These are phyloP conservation scores for Tyrannus savana DNA, from an alignment of 2,113 vertebrate genomes.

Conservation along the genomic window DNA sequence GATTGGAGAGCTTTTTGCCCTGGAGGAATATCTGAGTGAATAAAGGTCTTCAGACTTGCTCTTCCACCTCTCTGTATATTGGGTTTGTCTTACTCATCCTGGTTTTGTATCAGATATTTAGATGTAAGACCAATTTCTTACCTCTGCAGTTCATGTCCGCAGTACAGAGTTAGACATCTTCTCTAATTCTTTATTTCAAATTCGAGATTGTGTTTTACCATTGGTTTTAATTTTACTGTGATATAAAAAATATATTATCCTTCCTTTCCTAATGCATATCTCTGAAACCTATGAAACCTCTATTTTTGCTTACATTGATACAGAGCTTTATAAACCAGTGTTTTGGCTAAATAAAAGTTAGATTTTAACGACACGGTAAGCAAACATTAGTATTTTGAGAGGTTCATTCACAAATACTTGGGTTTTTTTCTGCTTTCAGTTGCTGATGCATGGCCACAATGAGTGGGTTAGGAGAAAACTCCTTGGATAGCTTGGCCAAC, in stretches of 20 bases:
- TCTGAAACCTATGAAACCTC: neutral
- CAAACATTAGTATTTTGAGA: neutral
- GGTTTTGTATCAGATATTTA: neutral
- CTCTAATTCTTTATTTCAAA: neutral
- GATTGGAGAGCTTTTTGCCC: neutral
- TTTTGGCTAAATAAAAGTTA: neutral
- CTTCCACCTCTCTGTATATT: neutral
- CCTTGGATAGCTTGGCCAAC: slow-evolving; percentile 85
- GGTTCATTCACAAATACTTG: neutral
- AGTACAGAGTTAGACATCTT: neutral
- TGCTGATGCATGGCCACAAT: slow-evolving; percentile 90
- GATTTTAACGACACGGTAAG: neutral
- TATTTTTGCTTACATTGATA: neutral
- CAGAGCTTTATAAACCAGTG: neutral
- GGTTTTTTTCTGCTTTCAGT: slow-evolving; percentile 69
- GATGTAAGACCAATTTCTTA: neutral
- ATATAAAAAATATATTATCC: neutral
- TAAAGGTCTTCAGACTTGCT: neutral
- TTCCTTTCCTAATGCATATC: neutral
- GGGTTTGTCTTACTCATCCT: neutral
- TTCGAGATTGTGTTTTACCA: neutral
- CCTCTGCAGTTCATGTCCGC: neutral
- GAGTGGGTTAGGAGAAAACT: slow-evolving; percentile 93
- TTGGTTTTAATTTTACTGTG: neutral
- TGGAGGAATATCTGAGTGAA: neutral